Conservation (phyloP, 2,797 vertebrate species). For the Brachymystax lenok region DNA sequence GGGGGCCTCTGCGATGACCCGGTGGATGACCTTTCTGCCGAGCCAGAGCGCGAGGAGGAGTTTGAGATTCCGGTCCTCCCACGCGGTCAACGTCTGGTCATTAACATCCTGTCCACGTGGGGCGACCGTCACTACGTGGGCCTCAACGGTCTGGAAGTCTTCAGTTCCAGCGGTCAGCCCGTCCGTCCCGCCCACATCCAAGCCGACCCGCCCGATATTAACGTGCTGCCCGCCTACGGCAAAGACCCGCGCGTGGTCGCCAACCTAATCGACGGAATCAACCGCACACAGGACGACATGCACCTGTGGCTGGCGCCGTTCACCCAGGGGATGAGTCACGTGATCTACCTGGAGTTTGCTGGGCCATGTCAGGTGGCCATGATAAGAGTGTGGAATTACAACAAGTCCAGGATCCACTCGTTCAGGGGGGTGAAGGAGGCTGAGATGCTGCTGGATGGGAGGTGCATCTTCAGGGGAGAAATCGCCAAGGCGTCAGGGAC, state of each 20-base stretch:
- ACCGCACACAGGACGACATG: conserved; percentile 97
- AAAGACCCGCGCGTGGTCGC: conserved; percentile 86
- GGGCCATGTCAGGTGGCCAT: conserved; percentile 85
- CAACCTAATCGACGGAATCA: conserved; percentile 88
- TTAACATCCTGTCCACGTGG: conserved; percentile 91
- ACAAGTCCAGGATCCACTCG: conserved; percentile 97
- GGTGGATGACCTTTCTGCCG: conserved; percentile 62
- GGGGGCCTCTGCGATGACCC: conserved; percentile 53
- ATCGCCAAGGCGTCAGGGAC: conserved; percentile 96
- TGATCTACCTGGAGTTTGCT: conserved; percentile 83
- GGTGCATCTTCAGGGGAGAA: conserved; percentile 91
- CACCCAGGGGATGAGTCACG: conserved; percentile 82
- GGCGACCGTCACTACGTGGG: conserved; percentile 96
- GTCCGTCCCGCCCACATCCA: conserved; percentile 77
- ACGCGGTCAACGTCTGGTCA: conserved; percentile 81
- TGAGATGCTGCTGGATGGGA: conserved; percentile 84
- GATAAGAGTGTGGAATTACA: conserved; percentile 98
- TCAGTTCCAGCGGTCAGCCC: conserved; percentile 87
- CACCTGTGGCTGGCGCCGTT: conserved; percentile 97
- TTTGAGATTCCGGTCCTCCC: conserved; percentile 94
- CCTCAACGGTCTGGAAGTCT: conserved; percentile 93
- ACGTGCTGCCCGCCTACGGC: conserved; percentile 88
- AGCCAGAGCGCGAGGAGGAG: conserved; percentile 72
- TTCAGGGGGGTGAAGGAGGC: conserved; percentile 92
- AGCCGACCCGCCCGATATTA: conserved; percentile 90